Base-by-base conservation (phyloP, 2,888 invertebrate genomes). In the Caenorhabditis sp. region DNA sequence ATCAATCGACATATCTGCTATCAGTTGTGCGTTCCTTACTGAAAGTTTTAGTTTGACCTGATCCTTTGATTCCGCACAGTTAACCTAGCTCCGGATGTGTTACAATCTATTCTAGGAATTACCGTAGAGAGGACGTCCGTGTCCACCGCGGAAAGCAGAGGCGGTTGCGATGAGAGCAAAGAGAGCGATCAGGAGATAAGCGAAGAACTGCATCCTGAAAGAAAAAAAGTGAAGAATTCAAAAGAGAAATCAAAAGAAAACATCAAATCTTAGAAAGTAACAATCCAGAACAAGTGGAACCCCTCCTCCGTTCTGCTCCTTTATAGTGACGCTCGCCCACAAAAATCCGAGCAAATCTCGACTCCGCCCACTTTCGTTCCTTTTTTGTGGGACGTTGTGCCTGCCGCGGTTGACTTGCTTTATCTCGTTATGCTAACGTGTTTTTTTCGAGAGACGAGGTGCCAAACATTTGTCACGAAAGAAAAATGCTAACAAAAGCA, bases 101-200 rank as follows among this genome's bases (percentile, higher is more conserved):
- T 47, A 18, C 47, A n/a, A 15, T 32, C 18, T 22, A 22, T 2
- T 40, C 9, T 2, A 40, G 8, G 13, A 24, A 53, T 55, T 74
- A 82, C 82, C 82, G 51, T 82, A 82, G n/a, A 82, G 69, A 53
- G 82, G 82, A 51, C 82, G 78, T 44, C 82, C 82, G 47, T 82
- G 82, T 56, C 82, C 82, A 55, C 82, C 82, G 18, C 82, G 82
- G 78, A 82, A 82, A 6, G 82, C 72, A 2, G 78, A 78, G 8
- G 61, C 74, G n/a, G 74, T 65, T 11, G 74, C 72, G 24, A 82
- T 37, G 56, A 82, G 55, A 13, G 69, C 72, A 40, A 79, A 58
- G 20, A 82, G 53, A 55, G 74, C 56, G 20, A 79, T 51, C 32
- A 82, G 55, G 20, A 82, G 62, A 47, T 50, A 32, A n/a, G 78